A percentile compares a stretch with the other conserved stretches of the same genome.
phyloP scores from a whole-genome alignment of 2,113 vertebrate genomes.

The Mobula hypostoma region DNA sequence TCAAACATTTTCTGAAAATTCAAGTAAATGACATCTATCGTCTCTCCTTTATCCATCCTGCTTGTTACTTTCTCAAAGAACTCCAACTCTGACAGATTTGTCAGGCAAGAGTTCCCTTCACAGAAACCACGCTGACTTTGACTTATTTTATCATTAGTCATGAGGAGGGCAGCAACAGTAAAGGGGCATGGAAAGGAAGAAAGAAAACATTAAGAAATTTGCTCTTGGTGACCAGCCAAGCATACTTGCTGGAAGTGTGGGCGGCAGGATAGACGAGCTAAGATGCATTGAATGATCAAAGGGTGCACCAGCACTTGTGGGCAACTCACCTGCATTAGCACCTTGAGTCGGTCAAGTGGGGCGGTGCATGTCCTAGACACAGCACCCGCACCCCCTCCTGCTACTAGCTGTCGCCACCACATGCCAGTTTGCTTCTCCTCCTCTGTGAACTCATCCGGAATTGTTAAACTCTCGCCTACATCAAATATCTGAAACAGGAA shows the following conservation, averaged over 20 bases:
- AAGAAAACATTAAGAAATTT: not conserved
- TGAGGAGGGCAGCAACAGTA: no score
- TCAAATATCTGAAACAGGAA: slow-evolving; percentile 77
- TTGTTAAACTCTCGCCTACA: slow-evolving; percentile 83
- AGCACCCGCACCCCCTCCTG: slow-evolving; percentile 84
- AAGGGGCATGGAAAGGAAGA: no score
- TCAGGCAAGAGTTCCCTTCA: no score
- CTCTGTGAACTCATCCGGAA: slow-evolving; percentile 91
- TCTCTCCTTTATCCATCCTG: no score
- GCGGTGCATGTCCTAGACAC: slow-evolving; percentile 90
- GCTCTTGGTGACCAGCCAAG: not conserved
- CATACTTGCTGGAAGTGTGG: not conserved
- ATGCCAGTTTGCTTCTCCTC: slow-evolving; percentile 87
- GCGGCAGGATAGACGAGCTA: not conserved
- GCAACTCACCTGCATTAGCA: slow-evolving; percentile 84
- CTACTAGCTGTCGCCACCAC: slow-evolving; percentile 95
- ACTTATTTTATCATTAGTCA: no score
- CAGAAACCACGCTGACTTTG: no score
- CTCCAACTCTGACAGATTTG: no score
- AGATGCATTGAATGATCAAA: not conserved
- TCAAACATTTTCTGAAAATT: no score
- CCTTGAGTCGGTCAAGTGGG: slow-evolving; percentile 87
- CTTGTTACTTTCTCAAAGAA: no score
- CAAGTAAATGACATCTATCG: no score
- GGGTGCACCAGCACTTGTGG: not conserved